Evolutionary conservation across 2,113 vertebrate species (phyloP).

Genomic region (Gopherus flavomarginatus): DNA sequence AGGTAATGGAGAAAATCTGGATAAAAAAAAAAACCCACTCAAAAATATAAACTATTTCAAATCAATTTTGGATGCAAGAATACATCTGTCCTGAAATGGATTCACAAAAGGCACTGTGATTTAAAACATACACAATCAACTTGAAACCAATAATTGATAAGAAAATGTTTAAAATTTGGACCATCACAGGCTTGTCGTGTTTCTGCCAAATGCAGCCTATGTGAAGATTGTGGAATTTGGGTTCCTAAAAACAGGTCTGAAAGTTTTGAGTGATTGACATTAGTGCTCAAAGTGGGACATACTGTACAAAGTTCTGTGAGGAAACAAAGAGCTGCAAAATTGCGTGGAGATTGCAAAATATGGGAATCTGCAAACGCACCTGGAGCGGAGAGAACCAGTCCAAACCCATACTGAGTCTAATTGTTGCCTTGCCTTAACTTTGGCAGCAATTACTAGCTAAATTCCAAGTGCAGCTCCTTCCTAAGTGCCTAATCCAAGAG

Average conservation of each 20-base stretch:
- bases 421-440: neutral
- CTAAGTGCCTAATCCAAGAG: conserved; percentile 29
- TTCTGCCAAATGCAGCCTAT: neutral
- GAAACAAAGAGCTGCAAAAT: neutral
- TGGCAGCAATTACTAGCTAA: conserved; percentile 19
- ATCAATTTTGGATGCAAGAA: neutral
- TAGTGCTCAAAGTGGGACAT: neutral
- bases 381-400: conserved; percentile 59
- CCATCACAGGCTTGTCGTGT: neutral
- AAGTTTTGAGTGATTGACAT: neutral
- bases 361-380: conserved; percentile 10
- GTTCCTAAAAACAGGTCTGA: neutral
- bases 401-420: neutral
- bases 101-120: neutral
- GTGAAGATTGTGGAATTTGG: neutral
- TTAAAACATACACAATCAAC: neutral
- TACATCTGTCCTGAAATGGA: neutral
- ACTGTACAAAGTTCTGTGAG: neutral
- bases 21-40: neutral
- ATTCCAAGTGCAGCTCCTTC: conserved; percentile 42
- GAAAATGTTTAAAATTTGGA: neutral
- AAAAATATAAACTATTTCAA: neutral
- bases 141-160: neutral
- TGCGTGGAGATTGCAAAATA: neutral
- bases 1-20: neutral